phyloP scores from a whole-genome alignment of 2,888 invertebrate genomes.

The Phalera bucephala region DNA sequence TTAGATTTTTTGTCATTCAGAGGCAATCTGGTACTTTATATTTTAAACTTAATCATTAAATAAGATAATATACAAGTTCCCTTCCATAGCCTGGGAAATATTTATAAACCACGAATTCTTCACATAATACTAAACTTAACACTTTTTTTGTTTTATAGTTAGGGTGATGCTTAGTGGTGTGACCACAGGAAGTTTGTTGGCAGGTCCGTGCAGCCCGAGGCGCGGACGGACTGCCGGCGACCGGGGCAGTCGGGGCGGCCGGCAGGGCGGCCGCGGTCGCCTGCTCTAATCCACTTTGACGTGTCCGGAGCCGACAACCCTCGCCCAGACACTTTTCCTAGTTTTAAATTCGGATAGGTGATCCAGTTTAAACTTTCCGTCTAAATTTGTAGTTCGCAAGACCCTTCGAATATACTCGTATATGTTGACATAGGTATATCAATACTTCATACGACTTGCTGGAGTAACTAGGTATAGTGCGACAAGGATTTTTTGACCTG shows the following conservation, averaged over 20 bases:
- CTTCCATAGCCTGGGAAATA: no score
- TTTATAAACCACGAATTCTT: no score
- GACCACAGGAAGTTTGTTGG: slow-evolving; percentile 44
- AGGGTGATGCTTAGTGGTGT: slow-evolving; percentile 5
- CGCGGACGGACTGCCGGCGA: slow-evolving; percentile 35
- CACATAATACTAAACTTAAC: no score
- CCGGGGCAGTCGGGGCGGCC: slow-evolving; percentile 7
- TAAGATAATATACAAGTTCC: no score
- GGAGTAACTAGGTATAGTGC: no score
- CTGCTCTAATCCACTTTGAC: slow-evolving; percentile 68
- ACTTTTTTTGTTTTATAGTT: no score
- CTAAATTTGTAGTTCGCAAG: slow-evolving; percentile 61
- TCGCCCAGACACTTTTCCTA: slow-evolving; percentile 60
- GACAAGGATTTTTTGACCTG: no score
- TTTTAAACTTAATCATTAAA: no score
- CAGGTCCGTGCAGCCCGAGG: slow-evolving; percentile 45
- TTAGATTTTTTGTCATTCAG: no score
- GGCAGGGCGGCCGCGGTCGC: slow-evolving; percentile 58
- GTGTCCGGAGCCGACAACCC: slow-evolving; percentile 30
- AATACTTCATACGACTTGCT: background rate
- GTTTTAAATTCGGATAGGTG: slow-evolving; percentile 74
- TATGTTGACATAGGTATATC: background rate
- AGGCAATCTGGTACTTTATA: slow-evolving; percentile 3
- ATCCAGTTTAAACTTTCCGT: slow-evolving; percentile 74
- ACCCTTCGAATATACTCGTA: slow-evolving; percentile 8